Conservation (phyloP, 2,797 vertebrate species). For the Manis crassicaudata region DNA sequence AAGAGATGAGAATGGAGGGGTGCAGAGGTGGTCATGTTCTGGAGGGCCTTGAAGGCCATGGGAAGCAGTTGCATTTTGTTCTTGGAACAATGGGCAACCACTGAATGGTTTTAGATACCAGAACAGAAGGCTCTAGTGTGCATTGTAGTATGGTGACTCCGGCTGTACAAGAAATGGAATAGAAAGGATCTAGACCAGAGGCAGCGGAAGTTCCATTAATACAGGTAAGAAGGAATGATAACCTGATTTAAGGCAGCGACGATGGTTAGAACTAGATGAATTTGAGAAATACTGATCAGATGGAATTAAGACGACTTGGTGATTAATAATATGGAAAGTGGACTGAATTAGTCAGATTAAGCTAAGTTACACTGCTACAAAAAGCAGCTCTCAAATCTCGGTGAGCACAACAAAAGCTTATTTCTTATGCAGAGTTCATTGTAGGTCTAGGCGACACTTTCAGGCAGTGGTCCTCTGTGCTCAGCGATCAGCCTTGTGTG, state of each 20-base stretch:
- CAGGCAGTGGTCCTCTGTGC: background rate
- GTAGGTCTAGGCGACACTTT: background rate
- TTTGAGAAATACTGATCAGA: background rate
- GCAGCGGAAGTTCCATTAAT: background rate
- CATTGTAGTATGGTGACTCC: constrained; percentile 23
- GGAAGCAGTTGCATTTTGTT: background rate
- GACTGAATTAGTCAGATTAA: background rate
- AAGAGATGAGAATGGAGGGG: background rate
- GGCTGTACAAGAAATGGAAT: background rate
- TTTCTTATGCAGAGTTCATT: background rate
- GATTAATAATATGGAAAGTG: background rate
- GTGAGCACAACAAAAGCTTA: background rate
- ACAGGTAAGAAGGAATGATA: background rate
- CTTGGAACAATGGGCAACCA: background rate
- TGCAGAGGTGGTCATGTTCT: background rate
- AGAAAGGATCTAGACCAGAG: background rate
- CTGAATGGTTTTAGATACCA: background rate
- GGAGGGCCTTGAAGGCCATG: background rate
- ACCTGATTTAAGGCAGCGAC: background rate
- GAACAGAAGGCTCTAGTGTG: background rate
- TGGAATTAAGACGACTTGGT: background rate
- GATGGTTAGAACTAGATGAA: background rate
- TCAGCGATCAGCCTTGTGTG: background rate
- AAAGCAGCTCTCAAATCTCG: background rate
- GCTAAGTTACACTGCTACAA: background rate